These are phyloP conservation scores for Noctua comes DNA, from an alignment of 2,888 invertebrate species.

Conservation along the genomic window DNA sequence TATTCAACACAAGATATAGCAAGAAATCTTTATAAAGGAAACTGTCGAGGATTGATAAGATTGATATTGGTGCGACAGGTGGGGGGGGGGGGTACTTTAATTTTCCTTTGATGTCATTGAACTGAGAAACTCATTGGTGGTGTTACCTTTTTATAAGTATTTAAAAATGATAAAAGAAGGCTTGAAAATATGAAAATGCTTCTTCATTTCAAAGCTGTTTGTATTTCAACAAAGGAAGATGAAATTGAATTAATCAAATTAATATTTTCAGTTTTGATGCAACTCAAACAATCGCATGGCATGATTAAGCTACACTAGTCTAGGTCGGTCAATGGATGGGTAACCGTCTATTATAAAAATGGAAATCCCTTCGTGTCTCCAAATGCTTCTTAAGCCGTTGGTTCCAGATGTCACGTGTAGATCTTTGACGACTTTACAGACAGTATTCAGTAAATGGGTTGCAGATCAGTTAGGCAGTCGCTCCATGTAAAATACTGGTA, in stretches of 20 bases:
- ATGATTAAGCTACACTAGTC: not conserved
- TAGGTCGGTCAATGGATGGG: not conserved
- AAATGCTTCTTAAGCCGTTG: not conserved
- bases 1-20: conserved; percentile 12
- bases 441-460: too few relatives aligned
- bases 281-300: not conserved
- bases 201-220: not conserved
- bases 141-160: not conserved
- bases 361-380: not conserved
- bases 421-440: not conserved
- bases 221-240: not conserved
- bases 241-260: not conserved
- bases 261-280: not conserved
- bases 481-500: too few relatives aligned
- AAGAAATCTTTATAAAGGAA: not conserved
- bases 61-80: conserved; percentile 45
- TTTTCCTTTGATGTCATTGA: conserved; percentile 37
- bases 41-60: conserved; percentile 27
- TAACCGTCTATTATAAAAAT: not conserved
- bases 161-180: not conserved
- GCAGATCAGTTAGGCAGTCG: too few relatives aligned
- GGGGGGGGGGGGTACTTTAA: conserved; percentile 24
- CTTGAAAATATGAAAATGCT: not conserved
- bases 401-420: not conserved
- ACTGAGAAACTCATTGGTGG: conserved; percentile 1